Conservation (phyloP, 2,888 invertebrate species). For the Stenodema calcarata region DNA sequence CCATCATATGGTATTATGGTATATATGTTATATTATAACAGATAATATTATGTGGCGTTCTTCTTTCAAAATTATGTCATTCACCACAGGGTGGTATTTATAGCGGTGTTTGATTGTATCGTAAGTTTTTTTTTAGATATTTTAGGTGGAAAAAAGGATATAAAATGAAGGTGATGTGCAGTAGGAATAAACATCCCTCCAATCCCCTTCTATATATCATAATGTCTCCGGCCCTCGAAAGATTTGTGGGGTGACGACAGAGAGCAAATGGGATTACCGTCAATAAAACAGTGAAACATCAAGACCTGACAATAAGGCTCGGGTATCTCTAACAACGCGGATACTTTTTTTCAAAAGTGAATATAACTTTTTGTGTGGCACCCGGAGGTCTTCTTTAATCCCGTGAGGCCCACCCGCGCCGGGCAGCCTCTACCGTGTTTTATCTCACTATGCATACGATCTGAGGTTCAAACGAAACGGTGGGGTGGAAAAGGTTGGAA, state of each 20-base stretch:
- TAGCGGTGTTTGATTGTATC: no score
- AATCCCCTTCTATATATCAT: not conserved
- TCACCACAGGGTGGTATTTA: no score
- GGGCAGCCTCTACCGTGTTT: not conserved
- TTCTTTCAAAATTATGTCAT: no score
- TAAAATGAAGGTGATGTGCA: not conserved
- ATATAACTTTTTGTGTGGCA: not conserved
- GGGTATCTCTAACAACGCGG: not conserved
- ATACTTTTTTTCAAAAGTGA: not conserved
- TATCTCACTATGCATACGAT: not conserved
- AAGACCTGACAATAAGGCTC: not conserved
- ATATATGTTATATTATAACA: no score
- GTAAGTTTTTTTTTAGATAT: no score
- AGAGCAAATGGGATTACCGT: not conserved
- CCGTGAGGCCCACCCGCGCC: not conserved
- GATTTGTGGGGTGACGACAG: not conserved
- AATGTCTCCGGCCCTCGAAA: not conserved
- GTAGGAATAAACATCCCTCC: not conserved
- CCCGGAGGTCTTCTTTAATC: not conserved
- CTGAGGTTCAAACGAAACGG: not conserved
- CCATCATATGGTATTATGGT: no score
- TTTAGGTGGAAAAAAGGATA: not conserved
- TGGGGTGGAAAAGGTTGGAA: not conserved
- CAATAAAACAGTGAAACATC: not conserved
- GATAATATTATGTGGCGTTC: no score